Percentiles rank a stretch among this genome's conserved stretches.
These are phyloP conservation scores for Mixornis gularis DNA, from an alignment of 2,113 vertebrate species.

Conservation along the genomic window DNA sequence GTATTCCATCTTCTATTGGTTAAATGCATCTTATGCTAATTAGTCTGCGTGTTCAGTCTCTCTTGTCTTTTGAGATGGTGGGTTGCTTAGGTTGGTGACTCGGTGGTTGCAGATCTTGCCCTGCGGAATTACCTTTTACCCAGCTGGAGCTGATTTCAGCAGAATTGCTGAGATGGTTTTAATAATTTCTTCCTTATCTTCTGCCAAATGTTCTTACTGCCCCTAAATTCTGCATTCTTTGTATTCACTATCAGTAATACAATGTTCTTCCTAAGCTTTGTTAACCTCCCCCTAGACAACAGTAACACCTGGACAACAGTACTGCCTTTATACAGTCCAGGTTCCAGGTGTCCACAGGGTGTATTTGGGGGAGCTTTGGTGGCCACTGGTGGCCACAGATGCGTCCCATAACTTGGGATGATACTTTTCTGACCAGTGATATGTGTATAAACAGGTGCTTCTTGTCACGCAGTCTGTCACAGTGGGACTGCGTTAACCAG, in stretches of 20 bases:
- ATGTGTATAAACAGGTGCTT: not conserved
- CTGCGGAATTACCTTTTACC: not conserved
- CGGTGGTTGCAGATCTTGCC: rapidly evolving
- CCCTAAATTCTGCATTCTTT: not conserved
- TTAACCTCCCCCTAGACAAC: not conserved
- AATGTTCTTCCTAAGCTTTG: not conserved
- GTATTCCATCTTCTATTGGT: not conserved
- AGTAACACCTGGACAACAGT: not conserved
- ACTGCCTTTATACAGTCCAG: not conserved
- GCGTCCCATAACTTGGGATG: not conserved
- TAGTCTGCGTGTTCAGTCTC: not conserved
- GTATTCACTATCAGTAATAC: not conserved
- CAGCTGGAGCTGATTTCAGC: not conserved
- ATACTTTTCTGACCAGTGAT: rapidly evolving
- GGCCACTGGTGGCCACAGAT: not conserved
- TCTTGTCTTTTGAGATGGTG: not conserved
- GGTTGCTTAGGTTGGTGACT: not conserved
- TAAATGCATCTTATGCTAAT: not conserved
- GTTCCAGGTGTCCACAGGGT: not conserved
- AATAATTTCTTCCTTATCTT: not conserved
- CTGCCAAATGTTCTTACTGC: not conserved
- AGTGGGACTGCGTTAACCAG: not conserved
- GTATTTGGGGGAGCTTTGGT: not conserved
- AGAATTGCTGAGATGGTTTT: not conserved
- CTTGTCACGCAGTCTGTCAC: not conserved